phyloP scores from a whole-genome alignment of 2,888 invertebrate genomes.

The Leptinotarsa rubiginosa region DNA sequence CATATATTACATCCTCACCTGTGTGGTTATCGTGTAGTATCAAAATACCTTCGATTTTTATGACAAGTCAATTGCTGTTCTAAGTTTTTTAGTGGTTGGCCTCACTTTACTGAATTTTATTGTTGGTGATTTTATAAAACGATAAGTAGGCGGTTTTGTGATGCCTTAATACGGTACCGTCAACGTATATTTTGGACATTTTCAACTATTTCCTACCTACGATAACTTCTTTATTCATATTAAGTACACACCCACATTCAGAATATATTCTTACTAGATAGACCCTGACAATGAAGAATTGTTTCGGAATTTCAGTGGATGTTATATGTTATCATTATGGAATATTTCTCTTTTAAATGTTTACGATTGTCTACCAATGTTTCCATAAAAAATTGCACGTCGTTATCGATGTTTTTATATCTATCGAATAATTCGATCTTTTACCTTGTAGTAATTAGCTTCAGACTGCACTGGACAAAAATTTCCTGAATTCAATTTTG shows the following conservation, averaged over 20 bases:
- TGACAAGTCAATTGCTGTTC: conserved; percentile 2
- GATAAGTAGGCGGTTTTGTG: conserved; percentile 24
- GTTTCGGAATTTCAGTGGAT: no score
- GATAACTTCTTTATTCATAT: conserved; percentile 24
- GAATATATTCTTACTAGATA: conserved; percentile 11
- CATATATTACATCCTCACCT: conserved; percentile 31
- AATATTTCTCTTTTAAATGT: no score
- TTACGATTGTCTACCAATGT: no score
- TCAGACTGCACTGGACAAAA: no score
- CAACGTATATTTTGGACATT: conserved; percentile 6
- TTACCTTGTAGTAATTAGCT: no score
- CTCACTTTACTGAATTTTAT: conserved; percentile 3
- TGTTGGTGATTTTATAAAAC: not conserved
- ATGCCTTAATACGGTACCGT: conserved; percentile 32
- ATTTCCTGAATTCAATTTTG: no score
- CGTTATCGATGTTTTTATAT: no score
- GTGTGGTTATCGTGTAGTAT: conserved; percentile 8
- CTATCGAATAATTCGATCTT: no score
- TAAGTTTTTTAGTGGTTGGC: conserved; percentile 7
- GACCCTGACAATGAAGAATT: conserved; percentile 17
- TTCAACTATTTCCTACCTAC: conserved; percentile 26
- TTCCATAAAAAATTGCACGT: no score
- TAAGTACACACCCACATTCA: conserved; percentile 22
- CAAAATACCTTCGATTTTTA: conserved; percentile 18
- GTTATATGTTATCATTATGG: no score